These are phyloP conservation scores for Leucania comma DNA, from an alignment of 2,888 invertebrate species.

Conservation along the genomic window DNA sequence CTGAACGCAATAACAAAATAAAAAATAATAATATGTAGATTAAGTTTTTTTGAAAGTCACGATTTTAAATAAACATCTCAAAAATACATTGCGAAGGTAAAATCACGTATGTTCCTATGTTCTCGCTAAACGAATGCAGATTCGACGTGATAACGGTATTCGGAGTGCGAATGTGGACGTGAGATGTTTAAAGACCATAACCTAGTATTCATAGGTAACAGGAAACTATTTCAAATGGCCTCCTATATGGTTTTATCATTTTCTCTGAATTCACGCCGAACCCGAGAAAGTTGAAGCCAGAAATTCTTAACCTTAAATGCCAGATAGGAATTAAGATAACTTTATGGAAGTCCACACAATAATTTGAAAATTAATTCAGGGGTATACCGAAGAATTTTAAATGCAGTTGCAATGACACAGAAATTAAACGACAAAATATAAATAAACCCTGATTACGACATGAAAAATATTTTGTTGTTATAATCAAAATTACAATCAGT, in stretches of 20 bases:
- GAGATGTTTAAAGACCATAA: conserved; percentile 74
- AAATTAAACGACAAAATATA: conserved; percentile 40
- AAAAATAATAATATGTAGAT: not conserved
- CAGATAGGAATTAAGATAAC: conserved; percentile 31
- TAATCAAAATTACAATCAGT: conserved; percentile 41
- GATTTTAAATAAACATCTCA: conserved; percentile 40
- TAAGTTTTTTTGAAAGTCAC: conserved; percentile 2
- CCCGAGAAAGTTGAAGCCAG: conserved; percentile 41
- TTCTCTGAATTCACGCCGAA: conserved; percentile 46
- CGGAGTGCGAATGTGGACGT: conserved; percentile 76
- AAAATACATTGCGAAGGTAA: conserved; percentile 56
- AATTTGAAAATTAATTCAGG: conserved; percentile 31
- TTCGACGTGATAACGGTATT: conserved; percentile 77
- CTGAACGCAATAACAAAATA: conserved; percentile 2
- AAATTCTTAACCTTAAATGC: conserved; percentile 29
- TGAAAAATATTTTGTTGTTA: conserved; percentile 22
- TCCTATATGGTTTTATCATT: conserved; percentile 48
- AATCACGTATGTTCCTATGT: conserved; percentile 73
- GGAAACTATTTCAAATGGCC: conserved; percentile 55
- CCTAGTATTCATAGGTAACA: conserved; percentile 61
- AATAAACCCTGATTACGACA: conserved; percentile 39
- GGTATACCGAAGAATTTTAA: conserved; percentile 43
- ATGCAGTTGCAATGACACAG: conserved; percentile 51
- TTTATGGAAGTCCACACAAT: conserved; percentile 41
- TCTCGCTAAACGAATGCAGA: conserved; percentile 73